Evolutionary conservation across 2,888 invertebrate species (phyloP).

Genomic region (Hydropsyche betteni): DNA sequence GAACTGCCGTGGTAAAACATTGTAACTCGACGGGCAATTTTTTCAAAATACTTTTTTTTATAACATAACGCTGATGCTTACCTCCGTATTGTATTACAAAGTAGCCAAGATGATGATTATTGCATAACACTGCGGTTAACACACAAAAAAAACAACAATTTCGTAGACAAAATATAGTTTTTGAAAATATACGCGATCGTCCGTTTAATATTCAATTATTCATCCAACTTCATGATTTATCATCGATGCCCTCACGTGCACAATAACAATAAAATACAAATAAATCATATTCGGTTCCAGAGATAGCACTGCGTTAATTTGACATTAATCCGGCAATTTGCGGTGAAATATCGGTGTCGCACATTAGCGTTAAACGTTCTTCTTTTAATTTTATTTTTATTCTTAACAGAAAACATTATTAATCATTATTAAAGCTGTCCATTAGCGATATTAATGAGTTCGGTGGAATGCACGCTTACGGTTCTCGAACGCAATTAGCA

Average conservation of each 20-base stretch:
- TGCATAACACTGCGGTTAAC: too few species aligned
- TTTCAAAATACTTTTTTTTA: background rate
- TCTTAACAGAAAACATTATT: slow-evolving; percentile 1
- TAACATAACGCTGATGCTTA: too few species aligned
- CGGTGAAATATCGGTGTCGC: slow-evolving; percentile 22
- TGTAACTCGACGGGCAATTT: slow-evolving; percentile 6
- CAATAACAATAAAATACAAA: slow-evolving; percentile 10
- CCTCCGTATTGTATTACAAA: too few species aligned
- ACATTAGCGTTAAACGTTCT: slow-evolving; percentile 15
- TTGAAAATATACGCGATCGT: too few species aligned
- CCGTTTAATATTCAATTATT: too few species aligned
- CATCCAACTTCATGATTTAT: too few species aligned
- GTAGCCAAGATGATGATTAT: too few species aligned
- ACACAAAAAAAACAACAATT: too few species aligned
- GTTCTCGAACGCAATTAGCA: slow-evolving; percentile 4
- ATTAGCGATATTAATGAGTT: slow-evolving; percentile 20
- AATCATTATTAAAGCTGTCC: slow-evolving; percentile 29
- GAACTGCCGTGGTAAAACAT: slow-evolving; percentile 20
- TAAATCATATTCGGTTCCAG: slow-evolving; percentile 18
- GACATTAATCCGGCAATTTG: slow-evolving; percentile 28
- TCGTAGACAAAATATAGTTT: too few species aligned
- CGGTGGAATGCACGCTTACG: too few species aligned
- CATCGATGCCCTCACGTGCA: too few species aligned
- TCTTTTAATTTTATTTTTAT: too few species aligned
- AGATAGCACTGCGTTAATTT: slow-evolving; percentile 19